Evolutionary conservation across 2,888 invertebrate species (phyloP), one percentile per base, ranked within the genome.

Genomic region (Chrysolina haemoptera): DNA sequence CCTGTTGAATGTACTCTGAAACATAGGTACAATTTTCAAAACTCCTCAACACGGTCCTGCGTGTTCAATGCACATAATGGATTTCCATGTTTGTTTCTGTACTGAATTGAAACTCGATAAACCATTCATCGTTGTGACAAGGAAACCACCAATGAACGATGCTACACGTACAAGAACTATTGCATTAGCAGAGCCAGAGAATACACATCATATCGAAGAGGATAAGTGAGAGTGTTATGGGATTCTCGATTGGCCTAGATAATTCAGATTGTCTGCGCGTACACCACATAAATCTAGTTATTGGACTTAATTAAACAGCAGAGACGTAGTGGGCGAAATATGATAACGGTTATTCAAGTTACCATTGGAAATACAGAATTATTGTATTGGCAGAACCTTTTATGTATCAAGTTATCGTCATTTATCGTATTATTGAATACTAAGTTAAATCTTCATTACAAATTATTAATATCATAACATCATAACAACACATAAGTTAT

Each of bases 281-380:
- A 75, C 73, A 74, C 74, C 74, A 71, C 41, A 72, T 78, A 73
- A 71, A 77, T 71, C 75, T 65, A 74, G 68, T 75, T 77, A 70
- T 73, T 71, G 70, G 70, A 65, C 71, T 63, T 8, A 27, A 63
- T 35, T n/a, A 40, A 27, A 62, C 73, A 69, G 62, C 73, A 69
- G 62, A 16, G 67, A 53, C 67, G 67, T 40, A 40, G 16, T 22
- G n/a, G 18, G 20, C 1, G 46, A 46, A 46, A 14, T 4, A 14
- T 46, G 10, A 50, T 50, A 8, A 1, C 1, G 2, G 50, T 18
- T 46, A 1, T 46, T 46, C 35, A 35, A 0, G 35, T 35, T 3
- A 0, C 35, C 4, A 35, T 35, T 8, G 4, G 35, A 0, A 35
- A 27, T n/a, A n/a, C n/a, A n/a, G n/a, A n/a, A n/a, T n/a, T n/a